Evolutionary conservation across 2,888 invertebrate genomes (phyloP), one percentile per base, ranked within the genome.

Genomic region (Cylloceria caligata): DNA sequence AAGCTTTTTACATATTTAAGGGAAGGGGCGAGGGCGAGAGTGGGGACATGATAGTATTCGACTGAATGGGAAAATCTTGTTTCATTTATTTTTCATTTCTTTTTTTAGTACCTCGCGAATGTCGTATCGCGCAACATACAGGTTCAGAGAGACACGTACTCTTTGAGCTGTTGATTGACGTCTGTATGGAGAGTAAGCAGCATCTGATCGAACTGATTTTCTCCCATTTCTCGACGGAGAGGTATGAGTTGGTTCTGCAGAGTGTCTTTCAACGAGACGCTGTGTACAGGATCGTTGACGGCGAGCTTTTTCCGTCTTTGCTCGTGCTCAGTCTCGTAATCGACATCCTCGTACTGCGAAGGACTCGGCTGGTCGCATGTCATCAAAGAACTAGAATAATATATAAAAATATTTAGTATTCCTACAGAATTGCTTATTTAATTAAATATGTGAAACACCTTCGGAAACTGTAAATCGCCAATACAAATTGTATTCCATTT

Each of bases 221-320:
- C 94, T 0, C 98, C 98, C n/a, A 97, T 93, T 91, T 96, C 95
- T 80, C 94, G 94, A 89, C 96, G 96, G 81, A 98, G 93, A 19
- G 95, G 94, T 84, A 94, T 94, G 85, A 97, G 92, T 96, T 97
- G 96, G 87, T 94, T 95, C 88, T 96, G 95, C 55, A 96, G 93
- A 88, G 95, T 96, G 86, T 95, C 95, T 85, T 95, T 94, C 68
- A 98, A 93, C 80, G 96, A 96, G 55, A 97, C 95, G 72, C 95
- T 95, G 90, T 97, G 96, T 21, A 98, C 96, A 39, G 97, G 97
- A 93, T 98, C 98, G 72, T 94, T 93, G 64, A 95, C 94, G 69
- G 95, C 94, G 42, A 97, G 94, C 89, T 95, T 94, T 88, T 95
- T 95, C 67, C 95, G 94, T 39, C 98, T 94, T 88, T 94, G 94